Evolutionary conservation across 2,113 vertebrate genomes (phyloP).

Genomic region (Toxotes chatareus): DNA sequence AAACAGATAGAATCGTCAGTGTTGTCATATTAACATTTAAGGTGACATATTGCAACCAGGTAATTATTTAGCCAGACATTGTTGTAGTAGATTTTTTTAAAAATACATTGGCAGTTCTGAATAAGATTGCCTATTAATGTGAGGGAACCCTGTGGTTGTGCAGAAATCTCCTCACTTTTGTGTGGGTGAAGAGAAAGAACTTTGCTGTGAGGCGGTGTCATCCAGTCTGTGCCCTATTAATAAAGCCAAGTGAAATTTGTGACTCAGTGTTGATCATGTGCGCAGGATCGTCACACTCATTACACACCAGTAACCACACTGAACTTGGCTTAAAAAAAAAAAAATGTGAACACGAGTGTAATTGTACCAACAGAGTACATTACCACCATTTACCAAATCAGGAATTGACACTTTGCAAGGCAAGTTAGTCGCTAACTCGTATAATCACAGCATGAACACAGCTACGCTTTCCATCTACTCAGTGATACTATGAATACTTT

Average conservation of each 20-base stretch:
- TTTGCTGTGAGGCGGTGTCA: background rate
- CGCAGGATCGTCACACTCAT: background rate
- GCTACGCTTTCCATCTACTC: too few species aligned
- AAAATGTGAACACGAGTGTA: background rate
- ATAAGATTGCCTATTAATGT: background rate
- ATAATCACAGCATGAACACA: too few species aligned
- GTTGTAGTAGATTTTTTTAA: background rate
- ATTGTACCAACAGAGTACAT: too few species aligned
- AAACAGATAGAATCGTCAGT: too few species aligned
- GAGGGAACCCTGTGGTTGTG: background rate
- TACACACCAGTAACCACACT: background rate
- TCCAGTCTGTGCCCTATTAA: conserved; percentile 5
- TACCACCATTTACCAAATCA: background rate
- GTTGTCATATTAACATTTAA: too few species aligned
- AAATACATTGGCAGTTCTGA: too few species aligned
- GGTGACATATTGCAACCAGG: too few species aligned
- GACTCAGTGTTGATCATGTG: background rate
- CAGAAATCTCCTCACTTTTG: background rate
- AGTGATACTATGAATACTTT: background rate
- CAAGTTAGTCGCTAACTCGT: background rate
- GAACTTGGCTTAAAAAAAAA: background rate
- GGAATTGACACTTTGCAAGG: background rate
- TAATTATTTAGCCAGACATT: background rate
- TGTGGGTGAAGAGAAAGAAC: background rate
- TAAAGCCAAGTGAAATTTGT: background rate